These are phyloP conservation scores for Sinella curviseta DNA, from an alignment of 1,140 invertebrate genomes.

Conservation along the genomic window DNA sequence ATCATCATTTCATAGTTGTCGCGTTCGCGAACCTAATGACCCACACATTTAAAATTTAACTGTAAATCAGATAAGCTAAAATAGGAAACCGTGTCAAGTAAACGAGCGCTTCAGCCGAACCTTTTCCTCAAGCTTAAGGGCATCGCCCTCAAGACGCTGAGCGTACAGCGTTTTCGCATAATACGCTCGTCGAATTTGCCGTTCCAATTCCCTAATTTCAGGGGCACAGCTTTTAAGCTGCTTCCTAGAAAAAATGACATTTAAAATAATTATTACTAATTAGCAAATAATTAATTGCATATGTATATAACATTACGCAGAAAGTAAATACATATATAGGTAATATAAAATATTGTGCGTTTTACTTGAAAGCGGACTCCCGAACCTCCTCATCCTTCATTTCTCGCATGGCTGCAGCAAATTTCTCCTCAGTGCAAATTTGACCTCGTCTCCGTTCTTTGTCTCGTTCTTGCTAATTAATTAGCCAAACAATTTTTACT, in stretches of 20 bases:
- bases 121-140: conserved; percentile 44
- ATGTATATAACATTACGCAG: too few species aligned
- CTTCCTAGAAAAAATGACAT: too few species aligned
- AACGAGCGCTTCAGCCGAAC: conserved; percentile 24
- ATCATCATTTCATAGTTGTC: conserved; percentile 43
- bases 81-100: neutral
- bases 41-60: conserved; percentile 24
- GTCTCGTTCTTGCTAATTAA: conserved; percentile 38
- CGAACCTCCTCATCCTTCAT: conserved; percentile 45
- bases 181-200: conserved; percentile 42
- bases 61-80: neutral
- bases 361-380: conserved; percentile 39
- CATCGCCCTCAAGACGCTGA: conserved; percentile 46
- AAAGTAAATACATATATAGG: too few species aligned
- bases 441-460: conserved; percentile 34
- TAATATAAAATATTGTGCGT: too few species aligned
- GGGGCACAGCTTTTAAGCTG: conserved; percentile 43
- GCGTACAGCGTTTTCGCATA: conserved; percentile 48
- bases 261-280: neutral
- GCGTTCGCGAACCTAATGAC: too few species aligned
- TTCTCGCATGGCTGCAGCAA: conserved; percentile 36
- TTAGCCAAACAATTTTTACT: neutral
- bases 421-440: conserved; percentile 39
- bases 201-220: conserved; percentile 45
- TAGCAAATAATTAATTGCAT: neutral